These are phyloP conservation scores for Arion vulgaris DNA, from an alignment of 1,140 invertebrate species.

Conservation along the genomic window DNA sequence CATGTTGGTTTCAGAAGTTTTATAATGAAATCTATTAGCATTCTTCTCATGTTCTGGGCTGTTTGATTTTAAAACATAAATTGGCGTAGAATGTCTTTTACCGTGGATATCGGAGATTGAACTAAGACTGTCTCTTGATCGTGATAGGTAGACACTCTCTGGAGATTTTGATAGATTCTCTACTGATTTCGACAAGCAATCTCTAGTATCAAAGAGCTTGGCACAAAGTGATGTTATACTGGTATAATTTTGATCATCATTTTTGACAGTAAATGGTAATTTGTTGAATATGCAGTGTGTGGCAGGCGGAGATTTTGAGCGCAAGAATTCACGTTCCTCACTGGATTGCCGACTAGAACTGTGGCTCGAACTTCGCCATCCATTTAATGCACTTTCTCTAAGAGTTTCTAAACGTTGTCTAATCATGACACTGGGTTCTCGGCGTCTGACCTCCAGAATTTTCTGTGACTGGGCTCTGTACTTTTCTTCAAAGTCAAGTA, in stretches of 20 bases:
- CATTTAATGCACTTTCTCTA: conserved; percentile 42
- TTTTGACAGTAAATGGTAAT: neutral
- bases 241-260: neutral
- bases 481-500: conserved; percentile 58
- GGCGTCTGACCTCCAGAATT: conserved; percentile 44
- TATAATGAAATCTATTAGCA: conserved; percentile 2
- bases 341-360: conserved; percentile 27
- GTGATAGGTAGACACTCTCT: neutral
- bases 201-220: neutral
- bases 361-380: conserved; percentile 27
- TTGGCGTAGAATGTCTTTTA: conserved; percentile 1
- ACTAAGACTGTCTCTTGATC: neutral
- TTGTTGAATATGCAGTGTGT: conserved; percentile 11
- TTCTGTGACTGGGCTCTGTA: conserved; percentile 41
- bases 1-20: neutral
- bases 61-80: neutral
- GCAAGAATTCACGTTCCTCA: conserved; percentile 45
- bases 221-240: neutral
- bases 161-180: conserved; percentile 18
- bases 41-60: conserved; percentile 20
- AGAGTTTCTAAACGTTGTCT: conserved; percentile 56
- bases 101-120: neutral
- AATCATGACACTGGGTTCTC: conserved; percentile 57
- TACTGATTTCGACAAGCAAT: conserved; percentile 9
- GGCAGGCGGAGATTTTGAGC: conserved; percentile 32